These are phyloP conservation scores for Camelus bactrianus DNA, from an alignment of 2,113 vertebrate genomes.

Conservation along the genomic window DNA sequence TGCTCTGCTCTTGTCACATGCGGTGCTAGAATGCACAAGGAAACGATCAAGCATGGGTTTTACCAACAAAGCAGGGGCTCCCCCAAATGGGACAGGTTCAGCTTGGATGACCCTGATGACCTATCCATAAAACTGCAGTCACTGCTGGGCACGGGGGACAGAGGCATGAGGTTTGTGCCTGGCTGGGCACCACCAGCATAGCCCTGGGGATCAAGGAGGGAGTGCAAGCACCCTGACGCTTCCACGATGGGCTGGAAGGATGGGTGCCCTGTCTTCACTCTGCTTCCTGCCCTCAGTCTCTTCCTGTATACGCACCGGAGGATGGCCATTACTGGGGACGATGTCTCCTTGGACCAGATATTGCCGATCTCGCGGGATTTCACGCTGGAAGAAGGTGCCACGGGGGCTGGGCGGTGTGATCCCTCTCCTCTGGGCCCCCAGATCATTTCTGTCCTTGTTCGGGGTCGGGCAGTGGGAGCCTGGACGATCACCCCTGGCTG, in stretches of 20 bases:
- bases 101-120: background rate
- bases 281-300: conserved; percentile 86
- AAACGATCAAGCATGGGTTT: background rate
- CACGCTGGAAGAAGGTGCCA: conserved; percentile 93
- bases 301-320: conserved; percentile 94
- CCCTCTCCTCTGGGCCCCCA: background rate
- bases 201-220: background rate
- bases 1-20: background rate
- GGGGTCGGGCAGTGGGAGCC: background rate
- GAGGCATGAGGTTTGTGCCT: background rate
- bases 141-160: background rate
- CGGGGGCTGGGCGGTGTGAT: background rate
- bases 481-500: background rate
- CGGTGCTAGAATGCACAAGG: background rate
- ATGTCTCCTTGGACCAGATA: conserved; percentile 92
- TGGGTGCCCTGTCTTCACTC: background rate
- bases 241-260: background rate
- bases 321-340: conserved; percentile 96
- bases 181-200: background rate
- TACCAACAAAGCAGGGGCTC: background rate
- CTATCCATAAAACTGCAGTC: background rate
- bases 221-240: background rate
- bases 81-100: background rate
- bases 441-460: background rate
- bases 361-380: conserved; percentile 92